A percentile compares a stretch with the other conserved stretches of the same genome.
Conservation (phyloP, 2,888 invertebrate genomes). For the Archaeoteleia sp. region DNA sequence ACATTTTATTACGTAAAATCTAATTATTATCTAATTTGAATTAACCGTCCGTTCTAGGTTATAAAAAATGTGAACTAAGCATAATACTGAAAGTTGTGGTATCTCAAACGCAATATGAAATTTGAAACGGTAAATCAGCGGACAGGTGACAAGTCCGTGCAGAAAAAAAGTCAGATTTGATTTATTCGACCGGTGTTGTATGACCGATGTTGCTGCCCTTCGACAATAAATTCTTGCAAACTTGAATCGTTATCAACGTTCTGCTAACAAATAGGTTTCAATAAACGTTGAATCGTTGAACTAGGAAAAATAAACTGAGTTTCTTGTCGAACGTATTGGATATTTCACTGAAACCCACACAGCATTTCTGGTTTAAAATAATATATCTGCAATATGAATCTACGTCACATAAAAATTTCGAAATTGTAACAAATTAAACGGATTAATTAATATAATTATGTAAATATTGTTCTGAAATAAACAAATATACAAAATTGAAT, state of each 20-base stretch:
- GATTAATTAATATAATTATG: too few relatives aligned
- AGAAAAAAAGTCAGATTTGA: constrained; percentile 29
- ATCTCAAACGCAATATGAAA: constrained; percentile 22
- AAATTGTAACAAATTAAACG: too few relatives aligned
- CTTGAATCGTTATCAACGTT: constrained; percentile 59
- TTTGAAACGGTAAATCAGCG: constrained; percentile 23
- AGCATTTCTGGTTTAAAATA: too few relatives aligned
- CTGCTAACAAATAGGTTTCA: constrained; percentile 58
- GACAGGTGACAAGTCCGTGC: not conserved
- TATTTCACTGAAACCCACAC: too few relatives aligned
- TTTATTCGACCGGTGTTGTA: constrained; percentile 20
- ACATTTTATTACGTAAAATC: too few relatives aligned
- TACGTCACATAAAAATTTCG: too few relatives aligned
- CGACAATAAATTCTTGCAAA: constrained; percentile 57
- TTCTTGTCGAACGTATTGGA: too few relatives aligned
- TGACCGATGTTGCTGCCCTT: constrained; percentile 20
- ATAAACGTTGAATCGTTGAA: constrained; percentile 49
- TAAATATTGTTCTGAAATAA: too few relatives aligned
- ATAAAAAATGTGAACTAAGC: constrained; percentile 28
- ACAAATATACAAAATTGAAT: too few relatives aligned
- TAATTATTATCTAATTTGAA: too few relatives aligned
- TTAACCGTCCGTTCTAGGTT: constrained; percentile 1
- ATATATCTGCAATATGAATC: too few relatives aligned
- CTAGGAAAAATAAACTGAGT: too few relatives aligned
- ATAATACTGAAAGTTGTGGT: constrained; percentile 21